Evolutionary conservation across 2,888 invertebrate genomes (phyloP).

Genomic region (Globia sparganii): DNA sequence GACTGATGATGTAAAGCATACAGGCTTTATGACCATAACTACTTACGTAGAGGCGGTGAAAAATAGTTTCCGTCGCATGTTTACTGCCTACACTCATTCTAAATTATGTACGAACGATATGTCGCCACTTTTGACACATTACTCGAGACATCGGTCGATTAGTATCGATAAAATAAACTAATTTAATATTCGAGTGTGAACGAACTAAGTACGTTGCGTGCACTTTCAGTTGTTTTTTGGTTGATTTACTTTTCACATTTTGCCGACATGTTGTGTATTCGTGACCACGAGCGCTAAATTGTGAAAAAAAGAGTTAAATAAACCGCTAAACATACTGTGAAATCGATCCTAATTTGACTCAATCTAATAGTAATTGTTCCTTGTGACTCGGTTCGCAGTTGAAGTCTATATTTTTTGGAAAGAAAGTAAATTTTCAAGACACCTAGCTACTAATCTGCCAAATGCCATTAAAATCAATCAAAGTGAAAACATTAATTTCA

Average conservation of each 20-base stretch:
- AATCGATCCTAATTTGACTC: not conserved
- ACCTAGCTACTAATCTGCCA: not conserved
- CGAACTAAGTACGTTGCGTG: slow-evolving; percentile 36
- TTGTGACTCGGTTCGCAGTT: too few species aligned
- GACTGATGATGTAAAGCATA: slow-evolving; percentile 21
- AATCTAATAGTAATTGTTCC: not conserved
- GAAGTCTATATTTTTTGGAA: not conserved
- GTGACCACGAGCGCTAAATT: slow-evolving; percentile 20
- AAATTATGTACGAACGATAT: slow-evolving; percentile 24
- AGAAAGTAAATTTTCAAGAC: not conserved
- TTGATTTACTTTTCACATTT: slow-evolving; percentile 47
- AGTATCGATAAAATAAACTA: slow-evolving; percentile 16
- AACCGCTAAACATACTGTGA: slow-evolving; percentile 13
- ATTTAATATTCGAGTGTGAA: slow-evolving; percentile 17
- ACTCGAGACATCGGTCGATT: slow-evolving; percentile 17
- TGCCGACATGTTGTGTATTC: slow-evolving; percentile 36
- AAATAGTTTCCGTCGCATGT: slow-evolving; percentile 37
- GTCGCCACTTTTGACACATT: slow-evolving; percentile 18
- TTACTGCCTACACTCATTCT: slow-evolving; percentile 1
- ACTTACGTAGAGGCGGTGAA: slow-evolving; percentile 14
- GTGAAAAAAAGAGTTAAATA: slow-evolving; percentile 14
- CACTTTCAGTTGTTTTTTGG: slow-evolving; percentile 32
- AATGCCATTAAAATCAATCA: not conserved
- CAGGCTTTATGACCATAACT: slow-evolving; percentile 42
- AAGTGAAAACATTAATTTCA: not conserved